Percentiles rank a stretch among this genome's conserved stretches.
Evolutionary conservation across 1,140 invertebrate genomes (phyloP).

Genomic region (Pristionchus pacificus): DNA sequence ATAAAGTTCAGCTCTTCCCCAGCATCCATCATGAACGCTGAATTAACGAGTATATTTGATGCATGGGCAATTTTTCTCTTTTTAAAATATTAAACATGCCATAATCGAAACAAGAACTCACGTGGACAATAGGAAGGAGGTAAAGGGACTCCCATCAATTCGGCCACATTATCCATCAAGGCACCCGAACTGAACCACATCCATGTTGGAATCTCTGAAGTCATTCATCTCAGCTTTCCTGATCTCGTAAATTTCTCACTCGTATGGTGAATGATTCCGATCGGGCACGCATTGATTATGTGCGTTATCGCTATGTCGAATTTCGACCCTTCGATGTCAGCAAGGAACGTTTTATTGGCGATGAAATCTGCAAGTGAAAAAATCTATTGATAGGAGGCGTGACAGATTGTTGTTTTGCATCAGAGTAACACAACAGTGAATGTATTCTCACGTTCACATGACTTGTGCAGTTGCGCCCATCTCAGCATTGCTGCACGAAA

Average conservation of each 20-base stretch:
- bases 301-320: slow-evolving; percentile 22
- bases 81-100: too few relatives aligned
- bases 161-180: slow-evolving; percentile 10
- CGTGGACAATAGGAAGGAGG: slow-evolving; percentile 7
- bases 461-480: neutral
- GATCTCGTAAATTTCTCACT: neutral
- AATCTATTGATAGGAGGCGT: neutral
- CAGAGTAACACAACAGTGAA: too few relatives aligned
- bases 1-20: slow-evolving; percentile 22
- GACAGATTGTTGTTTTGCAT: too few relatives aligned
- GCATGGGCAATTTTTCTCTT: too few relatives aligned
- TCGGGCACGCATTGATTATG: slow-evolving; percentile 12
- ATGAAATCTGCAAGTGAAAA: neutral
- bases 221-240: neutral
- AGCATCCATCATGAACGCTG: slow-evolving; percentile 20
- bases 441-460: neutral
- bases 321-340: neutral
- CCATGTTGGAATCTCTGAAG: slow-evolving; percentile 23
- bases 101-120: too few relatives aligned
- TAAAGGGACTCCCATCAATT: neutral
- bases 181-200: slow-evolving; percentile 14
- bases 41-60: too few relatives aligned
- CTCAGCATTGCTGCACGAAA: neutral
- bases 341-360: slow-evolving; percentile 5
- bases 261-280: slow-evolving; percentile 14